Percentiles rank a stretch among this genome's conserved stretches.
These are phyloP conservation scores for Solen grandis DNA, from an alignment of 1,140 invertebrate species.

Conservation along the genomic window DNA sequence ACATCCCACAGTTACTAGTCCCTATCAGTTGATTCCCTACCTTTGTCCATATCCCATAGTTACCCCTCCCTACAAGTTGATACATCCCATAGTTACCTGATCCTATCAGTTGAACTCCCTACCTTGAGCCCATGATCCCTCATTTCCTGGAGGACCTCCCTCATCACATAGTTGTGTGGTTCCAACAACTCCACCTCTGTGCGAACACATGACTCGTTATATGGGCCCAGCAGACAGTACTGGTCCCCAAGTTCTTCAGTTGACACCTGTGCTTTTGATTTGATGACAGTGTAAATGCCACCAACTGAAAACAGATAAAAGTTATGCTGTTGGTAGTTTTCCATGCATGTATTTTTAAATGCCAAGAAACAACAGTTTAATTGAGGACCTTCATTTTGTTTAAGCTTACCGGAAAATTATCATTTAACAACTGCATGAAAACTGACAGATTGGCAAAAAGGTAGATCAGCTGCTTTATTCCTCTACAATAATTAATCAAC, in stretches of 20 bases:
- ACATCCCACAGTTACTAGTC: no score
- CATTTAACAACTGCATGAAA: neutral
- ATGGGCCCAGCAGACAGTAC: slow-evolving; percentile 96
- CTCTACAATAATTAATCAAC: neutral
- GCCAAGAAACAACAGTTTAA: neutral
- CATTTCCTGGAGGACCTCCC: slow-evolving; percentile 90
- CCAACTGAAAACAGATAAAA: slow-evolving; percentile 87
- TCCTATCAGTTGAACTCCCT: no score
- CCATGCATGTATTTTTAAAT: slow-evolving; percentile 4
- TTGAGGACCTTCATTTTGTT: neutral
- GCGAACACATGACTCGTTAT: slow-evolving; percentile 95
- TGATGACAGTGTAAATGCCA: slow-evolving; percentile 99
- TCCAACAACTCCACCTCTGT: slow-evolving; percentile 98
- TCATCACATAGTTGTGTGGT: slow-evolving; percentile 87
- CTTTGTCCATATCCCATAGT: no score
- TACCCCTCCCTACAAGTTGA: no score
- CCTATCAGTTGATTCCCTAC: no score
- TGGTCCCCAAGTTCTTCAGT: slow-evolving; percentile 99
- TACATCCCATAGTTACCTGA: no score
- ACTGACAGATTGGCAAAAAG: neutral
- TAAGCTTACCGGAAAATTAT: neutral
- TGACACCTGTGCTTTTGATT: slow-evolving; percentile 98
- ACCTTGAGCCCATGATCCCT: slow-evolving; percentile 95
- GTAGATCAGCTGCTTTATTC: neutral
- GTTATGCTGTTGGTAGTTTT: neutral